Conservation (phyloP, 2,888 invertebrate species). For the Patella caerulea region DNA sequence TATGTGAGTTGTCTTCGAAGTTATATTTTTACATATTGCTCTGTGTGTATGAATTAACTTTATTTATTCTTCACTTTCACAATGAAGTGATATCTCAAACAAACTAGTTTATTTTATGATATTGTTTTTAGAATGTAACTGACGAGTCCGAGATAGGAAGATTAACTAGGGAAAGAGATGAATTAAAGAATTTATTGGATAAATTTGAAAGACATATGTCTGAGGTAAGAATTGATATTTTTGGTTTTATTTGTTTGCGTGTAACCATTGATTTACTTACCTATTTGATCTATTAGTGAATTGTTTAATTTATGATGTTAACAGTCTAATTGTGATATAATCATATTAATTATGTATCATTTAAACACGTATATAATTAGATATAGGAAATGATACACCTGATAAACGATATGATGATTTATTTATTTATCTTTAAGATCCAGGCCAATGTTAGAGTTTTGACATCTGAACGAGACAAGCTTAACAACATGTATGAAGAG, state of each 20-base stretch:
- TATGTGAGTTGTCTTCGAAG: not conserved
- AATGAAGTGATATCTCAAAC: not conserved
- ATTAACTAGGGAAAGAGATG: constrained; percentile 68
- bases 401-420: no score
- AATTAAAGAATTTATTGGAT: constrained; percentile 69
- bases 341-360: no score
- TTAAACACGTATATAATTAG: no score
- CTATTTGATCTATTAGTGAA: no score
- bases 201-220: constrained; percentile 72
- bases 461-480: constrained; percentile 69
- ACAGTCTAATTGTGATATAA: no score
- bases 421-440: constrained; percentile 54
- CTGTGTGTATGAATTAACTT: not conserved
- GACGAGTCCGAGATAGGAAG: constrained; percentile 63
- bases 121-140: constrained; percentile 46
- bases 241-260: no score
- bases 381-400: no score
- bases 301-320: no score
- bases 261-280: no score
- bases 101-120: not conserved
- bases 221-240: constrained; percentile 56
- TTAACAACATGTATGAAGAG: constrained; percentile 68
- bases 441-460: constrained; percentile 71
- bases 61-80: not conserved
- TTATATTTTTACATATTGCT: not conserved